These are phyloP conservation scores for Gnathonemus longibarbis DNA, from an alignment of 2,113 vertebrate genomes.

Conservation along the genomic window DNA sequence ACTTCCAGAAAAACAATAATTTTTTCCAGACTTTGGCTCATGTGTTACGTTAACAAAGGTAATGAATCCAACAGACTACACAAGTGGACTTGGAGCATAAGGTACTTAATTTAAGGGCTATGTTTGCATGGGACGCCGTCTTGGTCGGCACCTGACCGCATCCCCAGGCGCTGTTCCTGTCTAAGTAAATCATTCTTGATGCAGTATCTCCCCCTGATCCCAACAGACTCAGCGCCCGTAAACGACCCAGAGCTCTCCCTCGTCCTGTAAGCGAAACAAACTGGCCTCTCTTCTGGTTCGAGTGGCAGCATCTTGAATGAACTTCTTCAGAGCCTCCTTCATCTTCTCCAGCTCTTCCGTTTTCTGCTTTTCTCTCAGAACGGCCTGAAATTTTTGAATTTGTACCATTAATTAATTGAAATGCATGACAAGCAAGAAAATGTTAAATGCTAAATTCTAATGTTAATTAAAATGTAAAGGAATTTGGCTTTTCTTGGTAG, in stretches of 20 bases:
- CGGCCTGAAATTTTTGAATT: conserved; percentile 56
- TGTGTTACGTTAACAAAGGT: background rate
- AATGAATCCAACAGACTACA: background rate
- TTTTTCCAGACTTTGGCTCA: background rate
- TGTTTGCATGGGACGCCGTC: background rate
- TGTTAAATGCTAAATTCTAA: background rate
- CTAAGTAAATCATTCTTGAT: background rate
- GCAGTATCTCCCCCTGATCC: background rate
- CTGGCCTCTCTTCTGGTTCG: conserved; percentile 74
- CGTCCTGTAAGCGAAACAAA: background rate
- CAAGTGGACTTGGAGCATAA: background rate
- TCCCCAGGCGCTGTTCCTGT: background rate
- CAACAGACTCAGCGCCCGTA: background rate
- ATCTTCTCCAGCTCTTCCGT: conserved; percentile 74
- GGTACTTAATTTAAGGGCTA: background rate
- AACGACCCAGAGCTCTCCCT: background rate
- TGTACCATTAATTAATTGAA: background rate
- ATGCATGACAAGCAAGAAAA: background rate
- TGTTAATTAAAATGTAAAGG: background rate
- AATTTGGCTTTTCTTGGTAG: background rate
- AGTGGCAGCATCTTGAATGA: conserved; percentile 68
- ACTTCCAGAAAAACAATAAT: background rate
- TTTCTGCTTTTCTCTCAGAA: conserved; percentile 80
- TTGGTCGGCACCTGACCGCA: background rate
- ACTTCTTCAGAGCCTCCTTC: conserved; percentile 67